These are phyloP conservation scores for Xestia rhomboidea DNA, from an alignment of 2,888 invertebrate genomes.

Conservation along the genomic window DNA sequence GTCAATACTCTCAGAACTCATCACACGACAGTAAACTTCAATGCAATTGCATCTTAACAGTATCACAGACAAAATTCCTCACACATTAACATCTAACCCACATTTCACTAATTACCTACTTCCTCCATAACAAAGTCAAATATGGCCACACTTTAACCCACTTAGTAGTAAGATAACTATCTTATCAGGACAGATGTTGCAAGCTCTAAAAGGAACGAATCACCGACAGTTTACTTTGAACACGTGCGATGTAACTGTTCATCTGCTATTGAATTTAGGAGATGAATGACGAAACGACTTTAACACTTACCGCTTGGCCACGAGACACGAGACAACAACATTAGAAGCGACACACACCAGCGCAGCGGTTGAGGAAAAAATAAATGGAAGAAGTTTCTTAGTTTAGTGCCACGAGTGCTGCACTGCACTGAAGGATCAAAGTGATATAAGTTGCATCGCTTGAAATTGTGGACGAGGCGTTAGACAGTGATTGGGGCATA, in stretches of 20 bases:
- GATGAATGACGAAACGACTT: constrained; percentile 72
- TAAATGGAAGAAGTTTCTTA: neutral
- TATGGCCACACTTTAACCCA: constrained; percentile 60
- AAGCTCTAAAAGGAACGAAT: constrained; percentile 72
- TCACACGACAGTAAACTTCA: neutral
- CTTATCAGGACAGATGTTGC: constrained; percentile 66
- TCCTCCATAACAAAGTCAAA: constrained; percentile 45
- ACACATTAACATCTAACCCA: constrained; percentile 39
- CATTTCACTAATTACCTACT: constrained; percentile 50
- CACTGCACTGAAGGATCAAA: neutral
- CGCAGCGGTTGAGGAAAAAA: neutral
- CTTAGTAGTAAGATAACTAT: constrained; percentile 60
- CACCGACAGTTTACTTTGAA: constrained; percentile 78
- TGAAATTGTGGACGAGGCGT: neutral
- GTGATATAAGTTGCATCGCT: neutral
- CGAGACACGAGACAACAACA: neutral
- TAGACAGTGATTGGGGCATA: neutral
- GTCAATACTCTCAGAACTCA: neutral
- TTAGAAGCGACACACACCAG: neutral
- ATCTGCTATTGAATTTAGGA: constrained; percentile 73
- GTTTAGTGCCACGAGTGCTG: neutral
- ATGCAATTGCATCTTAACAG: neutral
- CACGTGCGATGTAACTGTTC: constrained; percentile 76
- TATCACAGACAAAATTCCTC: neutral
- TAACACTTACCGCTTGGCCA: constrained; percentile 53